phyloP scores from a whole-genome alignment of 1,140 invertebrate genomes.

The Trichonephila clavipes region DNA sequence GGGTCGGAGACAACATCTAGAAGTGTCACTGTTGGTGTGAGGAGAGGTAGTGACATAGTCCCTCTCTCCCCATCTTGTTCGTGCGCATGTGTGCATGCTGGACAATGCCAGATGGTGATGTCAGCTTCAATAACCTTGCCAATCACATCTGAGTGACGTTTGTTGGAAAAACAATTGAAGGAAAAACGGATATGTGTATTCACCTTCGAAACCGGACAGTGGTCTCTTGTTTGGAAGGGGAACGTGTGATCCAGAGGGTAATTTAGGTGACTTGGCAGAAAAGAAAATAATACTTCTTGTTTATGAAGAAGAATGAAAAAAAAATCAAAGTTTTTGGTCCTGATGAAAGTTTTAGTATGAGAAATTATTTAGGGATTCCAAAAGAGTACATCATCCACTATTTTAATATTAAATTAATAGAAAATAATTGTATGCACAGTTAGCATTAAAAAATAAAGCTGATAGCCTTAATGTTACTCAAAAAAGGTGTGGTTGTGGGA shows the following conservation, averaged over 20 bases:
- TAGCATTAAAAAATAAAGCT: no score
- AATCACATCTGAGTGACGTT: conserved; percentile 43
- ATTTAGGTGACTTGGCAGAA: no score
- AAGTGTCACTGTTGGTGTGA: background rate
- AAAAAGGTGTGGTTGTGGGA: no score
- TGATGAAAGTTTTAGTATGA: no score
- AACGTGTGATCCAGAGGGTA: background rate
- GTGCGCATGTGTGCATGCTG: background rate
- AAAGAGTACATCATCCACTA: no score
- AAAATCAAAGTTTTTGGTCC: no score
- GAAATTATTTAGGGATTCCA: no score
- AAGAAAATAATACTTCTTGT: no score
- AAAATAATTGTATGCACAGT: no score
- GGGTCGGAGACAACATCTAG: background rate
- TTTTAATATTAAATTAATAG: no score
- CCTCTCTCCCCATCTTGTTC: background rate
- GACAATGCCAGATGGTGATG: conserved; percentile 58
- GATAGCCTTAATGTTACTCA: no score
- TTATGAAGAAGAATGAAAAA: no score
- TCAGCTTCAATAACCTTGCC: conserved; percentile 71
- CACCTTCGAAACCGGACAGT: conserved; percentile 26
- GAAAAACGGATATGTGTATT: background rate
- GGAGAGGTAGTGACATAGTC: conserved; percentile 4
- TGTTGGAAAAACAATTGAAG: background rate
- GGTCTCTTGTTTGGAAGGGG: background rate